Evolutionary conservation across 2,888 invertebrate genomes (phyloP), one percentile per base, ranked within the genome.

Genomic region (Orthosia gracilis): DNA sequence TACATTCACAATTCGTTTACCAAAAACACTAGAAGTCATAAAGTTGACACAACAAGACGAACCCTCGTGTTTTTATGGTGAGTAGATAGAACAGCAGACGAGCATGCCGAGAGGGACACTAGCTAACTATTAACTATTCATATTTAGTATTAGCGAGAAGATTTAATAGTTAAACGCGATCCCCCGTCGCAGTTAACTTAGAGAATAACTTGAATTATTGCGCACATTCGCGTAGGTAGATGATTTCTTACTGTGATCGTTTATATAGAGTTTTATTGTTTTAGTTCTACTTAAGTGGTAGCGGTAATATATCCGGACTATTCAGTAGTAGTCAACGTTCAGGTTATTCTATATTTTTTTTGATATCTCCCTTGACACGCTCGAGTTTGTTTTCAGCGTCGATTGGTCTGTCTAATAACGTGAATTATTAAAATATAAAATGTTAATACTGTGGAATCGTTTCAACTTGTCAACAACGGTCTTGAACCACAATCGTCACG

Each of bases 171-270:
- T 87, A 84, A 83, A 73, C 69, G 83, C 83, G 91, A 91, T 89
- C 87, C 71, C 74, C 82, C 63, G 87, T 90, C 88, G 87, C 79
- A 76, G 72, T 70, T 86, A 82, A 85, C 87, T 82, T 87, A 89
- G 88, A 85, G 81, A 88, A 82, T 87, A 92, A 92, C 90, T 92
- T 91, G 88, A 89, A 91, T 92, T 93, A 90, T 94, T 93, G 90
- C 96, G 96, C 96, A 96, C 96, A 96, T 93, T 94, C 94, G 95
- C 95, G 94, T 95, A 96, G 94, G 91, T 95, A 94, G 93, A 94
- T 92, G 91, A 93, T 94, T 93, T 94, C 93, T 93, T 95, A 95
- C 94, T 96, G 95, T 95, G 95, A 95, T 96, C 94, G 92, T 94
- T 94, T 91, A 90, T 93, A 91, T 92, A 91, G 91, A 87, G 85